Conservation (phyloP, 2,888 invertebrate genomes). For the Ischnus inquisitorius region DNA sequence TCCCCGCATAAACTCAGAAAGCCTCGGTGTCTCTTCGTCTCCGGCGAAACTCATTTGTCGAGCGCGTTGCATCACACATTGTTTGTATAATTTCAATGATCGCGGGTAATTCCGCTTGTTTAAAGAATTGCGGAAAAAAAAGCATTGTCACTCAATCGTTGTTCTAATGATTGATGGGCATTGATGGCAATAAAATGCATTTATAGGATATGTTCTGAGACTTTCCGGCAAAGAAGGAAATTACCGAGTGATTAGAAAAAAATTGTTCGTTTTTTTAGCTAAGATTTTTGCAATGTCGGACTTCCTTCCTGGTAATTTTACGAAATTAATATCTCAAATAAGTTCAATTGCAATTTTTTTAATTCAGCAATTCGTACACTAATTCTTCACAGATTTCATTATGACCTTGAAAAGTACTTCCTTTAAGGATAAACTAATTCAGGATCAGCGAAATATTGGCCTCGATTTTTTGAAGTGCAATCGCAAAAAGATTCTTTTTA, state of each 20-base stretch:
- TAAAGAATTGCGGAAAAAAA: neutral
- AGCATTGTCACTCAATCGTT: constrained; percentile 2
- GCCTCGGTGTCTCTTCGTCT: neutral
- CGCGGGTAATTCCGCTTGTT: neutral
- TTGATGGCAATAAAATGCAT: neutral
- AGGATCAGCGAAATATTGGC: too few species aligned
- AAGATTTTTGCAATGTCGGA: too few species aligned
- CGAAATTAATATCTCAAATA: neutral
- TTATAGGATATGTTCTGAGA: neutral
- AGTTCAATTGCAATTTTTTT: neutral
- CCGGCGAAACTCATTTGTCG: constrained; percentile 38
- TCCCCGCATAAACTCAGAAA: constrained; percentile 4
- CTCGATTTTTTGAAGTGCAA: too few species aligned
- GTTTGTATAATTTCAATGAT: neutral
- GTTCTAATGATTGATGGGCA: neutral
- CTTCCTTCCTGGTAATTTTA: too few species aligned
- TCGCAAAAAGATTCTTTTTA: too few species aligned
- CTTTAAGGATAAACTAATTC: too few species aligned
- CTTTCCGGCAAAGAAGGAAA: neutral
- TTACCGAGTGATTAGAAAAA: neutral
- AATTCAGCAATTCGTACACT: too few species aligned
- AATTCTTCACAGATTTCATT: too few species aligned
- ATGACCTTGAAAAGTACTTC: too few species aligned
- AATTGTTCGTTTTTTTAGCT: neutral
- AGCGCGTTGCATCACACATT: constrained; percentile 23